phyloP scores from a whole-genome alignment of 1,140 invertebrate genomes.

The Trichoplusia ni region DNA sequence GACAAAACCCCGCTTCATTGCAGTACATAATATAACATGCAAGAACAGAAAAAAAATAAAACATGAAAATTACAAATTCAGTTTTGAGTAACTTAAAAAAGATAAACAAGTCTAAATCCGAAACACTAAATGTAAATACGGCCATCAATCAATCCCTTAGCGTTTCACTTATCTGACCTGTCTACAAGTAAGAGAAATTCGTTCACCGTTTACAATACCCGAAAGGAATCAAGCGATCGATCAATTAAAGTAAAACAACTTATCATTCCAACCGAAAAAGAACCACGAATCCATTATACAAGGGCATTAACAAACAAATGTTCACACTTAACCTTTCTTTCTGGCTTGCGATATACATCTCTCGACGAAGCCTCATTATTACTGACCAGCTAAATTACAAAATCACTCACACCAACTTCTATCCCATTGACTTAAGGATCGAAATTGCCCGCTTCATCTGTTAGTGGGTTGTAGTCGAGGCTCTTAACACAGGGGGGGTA shows the following conservation, averaged over 20 bases:
- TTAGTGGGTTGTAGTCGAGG: slow-evolving; percentile 1
- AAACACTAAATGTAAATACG: slow-evolving; percentile 1
- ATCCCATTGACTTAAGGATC: neutral
- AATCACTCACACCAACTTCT: neutral
- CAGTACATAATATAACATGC: too few species aligned
- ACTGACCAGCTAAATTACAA: slow-evolving; percentile 36
- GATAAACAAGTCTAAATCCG: neutral
- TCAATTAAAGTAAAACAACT: slow-evolving; percentile 43
- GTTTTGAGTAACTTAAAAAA: neutral
- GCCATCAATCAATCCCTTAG: slow-evolving; percentile 17
- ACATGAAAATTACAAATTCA: neutral
- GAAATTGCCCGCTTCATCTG: neutral
- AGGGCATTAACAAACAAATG: slow-evolving; percentile 76
- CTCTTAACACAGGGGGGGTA: slow-evolving; percentile 45
- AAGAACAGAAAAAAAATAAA: too few species aligned
- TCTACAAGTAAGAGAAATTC: slow-evolving; percentile 26
- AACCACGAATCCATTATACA: slow-evolving; percentile 42
- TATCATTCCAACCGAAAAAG: slow-evolving; percentile 39
- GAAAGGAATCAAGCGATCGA: slow-evolving; percentile 44
- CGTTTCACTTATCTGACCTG: slow-evolving; percentile 20
- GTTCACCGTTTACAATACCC: slow-evolving; percentile 34
- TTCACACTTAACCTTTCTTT: slow-evolving; percentile 79
- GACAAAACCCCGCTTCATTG: too few species aligned
- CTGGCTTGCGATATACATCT: slow-evolving; percentile 64
- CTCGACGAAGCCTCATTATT: slow-evolving; percentile 71